Conservation (phyloP, 2,113 vertebrate species). For the Hyperopisus bebe region DNA sequence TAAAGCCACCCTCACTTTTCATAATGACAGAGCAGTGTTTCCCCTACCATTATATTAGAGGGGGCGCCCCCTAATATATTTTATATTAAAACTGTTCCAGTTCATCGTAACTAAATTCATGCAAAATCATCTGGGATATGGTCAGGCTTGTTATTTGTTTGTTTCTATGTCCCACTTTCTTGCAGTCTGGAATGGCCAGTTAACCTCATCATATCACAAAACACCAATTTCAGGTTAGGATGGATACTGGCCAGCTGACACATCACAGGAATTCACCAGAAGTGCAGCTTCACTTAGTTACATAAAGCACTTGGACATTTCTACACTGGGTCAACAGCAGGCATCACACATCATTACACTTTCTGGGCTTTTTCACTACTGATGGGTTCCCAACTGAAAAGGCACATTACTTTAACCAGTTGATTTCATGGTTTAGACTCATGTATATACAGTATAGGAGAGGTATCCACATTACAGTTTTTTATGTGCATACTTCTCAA, state of each 20-base stretch:
- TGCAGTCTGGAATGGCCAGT: background rate
- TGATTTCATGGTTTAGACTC: background rate
- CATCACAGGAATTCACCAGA: background rate
- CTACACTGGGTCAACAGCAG: background rate
- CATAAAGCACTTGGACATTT: background rate
- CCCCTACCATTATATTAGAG: too few relatives aligned
- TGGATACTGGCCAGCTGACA: background rate
- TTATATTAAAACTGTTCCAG: background rate
- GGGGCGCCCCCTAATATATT: too few relatives aligned
- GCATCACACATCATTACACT: background rate
- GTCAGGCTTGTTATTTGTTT: background rate
- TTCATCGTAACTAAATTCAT: background rate
- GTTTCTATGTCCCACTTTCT: background rate
- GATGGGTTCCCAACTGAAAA: background rate
- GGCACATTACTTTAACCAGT: background rate
- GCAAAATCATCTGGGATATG: background rate
- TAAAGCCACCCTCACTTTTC: slow-evolving; percentile 29
- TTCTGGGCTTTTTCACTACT: background rate
- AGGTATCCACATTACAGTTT: background rate
- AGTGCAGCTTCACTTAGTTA: background rate
- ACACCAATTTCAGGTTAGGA: background rate
- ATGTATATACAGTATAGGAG: background rate
- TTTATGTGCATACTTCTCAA: background rate
- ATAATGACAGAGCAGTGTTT: background rate
- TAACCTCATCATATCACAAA: background rate